phyloP scores from a whole-genome alignment of 2,888 invertebrate genomes.

The Nemurella pictetii region DNA sequence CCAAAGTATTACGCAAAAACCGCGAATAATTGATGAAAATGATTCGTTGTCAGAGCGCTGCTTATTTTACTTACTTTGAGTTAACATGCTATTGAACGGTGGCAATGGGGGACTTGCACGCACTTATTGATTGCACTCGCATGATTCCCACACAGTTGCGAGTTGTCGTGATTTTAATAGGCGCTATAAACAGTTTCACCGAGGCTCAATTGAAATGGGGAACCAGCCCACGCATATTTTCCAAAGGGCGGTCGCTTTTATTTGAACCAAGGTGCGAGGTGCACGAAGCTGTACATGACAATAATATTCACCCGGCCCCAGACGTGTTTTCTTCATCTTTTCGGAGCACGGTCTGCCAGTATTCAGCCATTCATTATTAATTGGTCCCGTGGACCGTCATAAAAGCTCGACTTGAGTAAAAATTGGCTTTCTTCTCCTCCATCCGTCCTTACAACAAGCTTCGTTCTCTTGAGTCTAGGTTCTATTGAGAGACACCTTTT shows the following conservation, averaged over 20 bases:
- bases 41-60: background rate
- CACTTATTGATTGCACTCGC: background rate
- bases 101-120: background rate
- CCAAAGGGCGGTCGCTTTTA: background rate
- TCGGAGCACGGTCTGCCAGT: background rate
- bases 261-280: background rate
- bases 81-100: background rate
- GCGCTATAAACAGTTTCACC: background rate
- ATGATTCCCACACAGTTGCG: too few relatives aligned
- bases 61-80: too few relatives aligned
- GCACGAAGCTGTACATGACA: too few relatives aligned
- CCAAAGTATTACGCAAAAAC: background rate
- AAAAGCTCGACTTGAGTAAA: background rate
- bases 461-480: background rate
- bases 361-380: background rate
- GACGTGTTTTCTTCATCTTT: background rate
- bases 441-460: background rate
- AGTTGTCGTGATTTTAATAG: too few relatives aligned
- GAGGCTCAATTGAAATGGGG: background rate
- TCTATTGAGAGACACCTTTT: background rate
- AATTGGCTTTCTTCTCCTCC: background rate
- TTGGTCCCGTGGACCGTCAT: background rate
- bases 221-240: background rate
- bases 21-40: background rate
- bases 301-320: too few relatives aligned